A percentile compares a stretch with the other conserved stretches of the same genome.
Evolutionary conservation across 2,888 invertebrate genomes (phyloP).

Genomic region (Oxyteleia sp.): DNA sequence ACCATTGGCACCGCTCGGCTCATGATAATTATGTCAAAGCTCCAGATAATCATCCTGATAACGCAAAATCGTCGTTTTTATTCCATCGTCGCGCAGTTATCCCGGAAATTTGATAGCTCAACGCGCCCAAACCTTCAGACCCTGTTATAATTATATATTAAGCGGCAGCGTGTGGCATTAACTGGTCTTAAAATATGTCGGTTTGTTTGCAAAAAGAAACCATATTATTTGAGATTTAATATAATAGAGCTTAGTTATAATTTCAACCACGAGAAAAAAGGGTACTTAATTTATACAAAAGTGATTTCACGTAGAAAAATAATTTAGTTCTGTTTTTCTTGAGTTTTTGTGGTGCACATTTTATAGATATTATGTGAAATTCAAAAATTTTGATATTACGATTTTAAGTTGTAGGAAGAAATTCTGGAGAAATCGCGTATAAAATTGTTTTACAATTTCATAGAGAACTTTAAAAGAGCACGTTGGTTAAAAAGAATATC

Average conservation of each 20-base stretch:
- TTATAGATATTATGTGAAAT: too few species aligned
- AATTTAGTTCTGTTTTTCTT: too few species aligned
- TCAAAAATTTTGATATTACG: too few species aligned
- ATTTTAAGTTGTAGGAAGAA: too few species aligned
- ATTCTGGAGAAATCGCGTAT: too few species aligned
- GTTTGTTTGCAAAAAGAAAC: not conserved
- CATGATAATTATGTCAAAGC: slow-evolving; percentile 80
- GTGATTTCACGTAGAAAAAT: too few species aligned
- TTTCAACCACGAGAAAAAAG: too few species aligned
- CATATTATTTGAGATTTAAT: not conserved
- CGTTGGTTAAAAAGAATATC: too few species aligned
- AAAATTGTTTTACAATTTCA: too few species aligned
- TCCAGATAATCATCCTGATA: slow-evolving; percentile 69
- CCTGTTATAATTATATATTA: slow-evolving; percentile 35
- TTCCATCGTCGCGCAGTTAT: slow-evolving; percentile 44
- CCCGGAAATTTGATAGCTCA: slow-evolving; percentile 29
- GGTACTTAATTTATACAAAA: not conserved
- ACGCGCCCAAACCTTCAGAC: too few species aligned
- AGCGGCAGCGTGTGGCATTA: slow-evolving; percentile 7
- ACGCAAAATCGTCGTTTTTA: slow-evolving; percentile 62
- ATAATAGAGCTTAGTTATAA: not conserved
- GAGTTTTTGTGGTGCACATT: too few species aligned
- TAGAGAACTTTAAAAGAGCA: too few species aligned
- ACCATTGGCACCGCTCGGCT: slow-evolving; percentile 53
- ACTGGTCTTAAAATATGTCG: not conserved